Conservation (phyloP, 2,797 vertebrate genomes). For the Linurgus olivaceus region DNA sequence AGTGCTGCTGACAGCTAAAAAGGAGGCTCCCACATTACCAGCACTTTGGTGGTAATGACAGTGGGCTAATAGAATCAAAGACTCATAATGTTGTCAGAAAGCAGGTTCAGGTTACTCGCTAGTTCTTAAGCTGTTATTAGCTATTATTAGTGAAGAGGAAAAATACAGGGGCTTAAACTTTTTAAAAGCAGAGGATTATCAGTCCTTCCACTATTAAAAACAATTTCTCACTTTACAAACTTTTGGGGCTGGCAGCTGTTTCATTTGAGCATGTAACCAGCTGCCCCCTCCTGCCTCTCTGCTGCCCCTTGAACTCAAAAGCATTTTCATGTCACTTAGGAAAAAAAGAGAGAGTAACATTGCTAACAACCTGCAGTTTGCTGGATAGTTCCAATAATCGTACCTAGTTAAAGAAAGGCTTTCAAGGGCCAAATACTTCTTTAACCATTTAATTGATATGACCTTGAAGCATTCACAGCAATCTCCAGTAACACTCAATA, state of each 20-base stretch:
- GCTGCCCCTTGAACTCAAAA: conserved; percentile 71
- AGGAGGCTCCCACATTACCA: conserved; percentile 39
- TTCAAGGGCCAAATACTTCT: conserved; percentile 66
- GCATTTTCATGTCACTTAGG: conserved; percentile 65
- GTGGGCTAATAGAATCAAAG: conserved; percentile 64
- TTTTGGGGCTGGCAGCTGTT: conserved; percentile 67
- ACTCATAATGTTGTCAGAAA: conserved; percentile 45
- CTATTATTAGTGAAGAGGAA: conserved; percentile 59
- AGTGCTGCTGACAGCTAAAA: conserved; percentile 60
- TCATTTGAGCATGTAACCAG: conserved; percentile 57
- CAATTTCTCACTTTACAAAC: conserved; percentile 69
- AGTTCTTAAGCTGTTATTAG: conserved; percentile 63
- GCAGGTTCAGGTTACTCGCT: conserved; percentile 58
- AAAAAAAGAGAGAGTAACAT: conserved; percentile 33
- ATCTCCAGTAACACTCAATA: conserved; percentile 69
- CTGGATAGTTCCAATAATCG: conserved; percentile 40
- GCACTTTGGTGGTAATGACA: conserved; percentile 60
- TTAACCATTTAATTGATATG: conserved; percentile 73
- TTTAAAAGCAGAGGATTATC: conserved; percentile 69
- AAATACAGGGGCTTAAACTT: conserved; percentile 61
- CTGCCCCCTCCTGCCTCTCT: conserved; percentile 61
- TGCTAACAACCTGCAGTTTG: conserved; percentile 61
- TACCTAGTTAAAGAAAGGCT: conserved; percentile 60
- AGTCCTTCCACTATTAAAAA: conserved; percentile 65
- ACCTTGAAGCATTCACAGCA: conserved; percentile 69